Evolutionary conservation across 2,113 vertebrate genomes (phyloP), one percentile per base, ranked within the genome.

Genomic region (Ellobius talpinus): DNA sequence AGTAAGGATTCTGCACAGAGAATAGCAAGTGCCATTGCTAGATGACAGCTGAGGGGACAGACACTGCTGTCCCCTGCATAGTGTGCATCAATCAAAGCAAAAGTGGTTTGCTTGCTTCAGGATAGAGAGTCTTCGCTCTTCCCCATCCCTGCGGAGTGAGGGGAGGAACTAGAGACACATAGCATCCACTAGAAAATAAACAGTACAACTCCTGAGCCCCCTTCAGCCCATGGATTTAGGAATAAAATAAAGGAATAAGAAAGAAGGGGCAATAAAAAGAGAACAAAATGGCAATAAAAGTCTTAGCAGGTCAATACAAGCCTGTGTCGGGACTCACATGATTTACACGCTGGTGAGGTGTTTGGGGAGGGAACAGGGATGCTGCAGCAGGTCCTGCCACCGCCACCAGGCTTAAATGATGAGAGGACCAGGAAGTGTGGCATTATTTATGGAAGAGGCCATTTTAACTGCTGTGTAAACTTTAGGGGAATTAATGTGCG

Each of bases 141-240:
- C 65, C 66, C 65, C 23, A 73, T 13, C 45, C 12, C 39, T 77
- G 84, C 50, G 42, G 33, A 5, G 7, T 58, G 55, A 72, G 81
- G 29, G 29, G 91, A 93, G 61, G 66, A 90, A 76, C 79, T 85
- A 78, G 21, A 79, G 58, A 65, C 23, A 74, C 29, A 33, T 5
- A 91, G 89, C 52, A 93, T 16, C 91, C 50, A 68, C 63, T 87
- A 55, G 97, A 95, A 94, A 97, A 97, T 87, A 68, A 29, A 95
- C 73, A 95, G 58, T 93, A 55, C 79, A 95, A 70, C 58, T 85
- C 58, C 81, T 9, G 58, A 85, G 58, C 68, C 65, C 70, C 74
- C 95, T 93, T 84, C 88, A 65, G 42, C 61, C 81, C 52, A 58
- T n/a, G 61, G 36, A 94, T 94, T 85, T 89, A 85, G 89, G 26